Conservation (phyloP, 2,113 vertebrate genomes). For the Perca flavescens region DNA sequence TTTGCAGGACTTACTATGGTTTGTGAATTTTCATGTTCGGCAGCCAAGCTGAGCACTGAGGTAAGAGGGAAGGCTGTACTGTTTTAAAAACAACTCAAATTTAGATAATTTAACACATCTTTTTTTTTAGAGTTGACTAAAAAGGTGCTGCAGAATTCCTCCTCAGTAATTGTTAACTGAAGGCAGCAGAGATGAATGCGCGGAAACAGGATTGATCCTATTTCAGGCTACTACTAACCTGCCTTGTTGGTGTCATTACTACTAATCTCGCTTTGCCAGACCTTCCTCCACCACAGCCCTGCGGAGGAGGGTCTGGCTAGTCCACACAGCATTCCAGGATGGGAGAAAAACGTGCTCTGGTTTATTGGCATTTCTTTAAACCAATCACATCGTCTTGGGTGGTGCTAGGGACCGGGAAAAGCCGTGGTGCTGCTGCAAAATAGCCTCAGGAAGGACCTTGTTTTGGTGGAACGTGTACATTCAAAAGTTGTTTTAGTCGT, state of each 20-base stretch:
- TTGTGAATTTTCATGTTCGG: constrained; percentile 57
- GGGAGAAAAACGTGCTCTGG: too few species aligned
- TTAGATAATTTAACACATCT: constrained; percentile 26
- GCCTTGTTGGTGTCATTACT: constrained; percentile 9
- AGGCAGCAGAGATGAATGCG: constrained; percentile 2
- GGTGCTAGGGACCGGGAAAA: too few species aligned
- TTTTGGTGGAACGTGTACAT: too few species aligned
- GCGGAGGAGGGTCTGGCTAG: too few species aligned
- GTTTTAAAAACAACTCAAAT: neutral
- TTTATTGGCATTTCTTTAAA: too few species aligned
- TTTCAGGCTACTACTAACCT: constrained; percentile 29
- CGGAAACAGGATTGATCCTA: constrained; percentile 19
- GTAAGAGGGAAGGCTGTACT: constrained; percentile 41
- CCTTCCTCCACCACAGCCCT: too few species aligned
- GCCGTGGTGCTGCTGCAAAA: too few species aligned
- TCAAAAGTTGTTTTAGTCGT: too few species aligned
- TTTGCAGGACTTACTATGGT: constrained; percentile 57
- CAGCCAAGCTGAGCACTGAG: constrained; percentile 47
- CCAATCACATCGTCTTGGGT: too few species aligned
- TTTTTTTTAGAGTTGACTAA: constrained; percentile 23
- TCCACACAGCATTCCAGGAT: too few species aligned
- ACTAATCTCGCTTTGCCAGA: neutral
- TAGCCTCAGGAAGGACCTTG: too few species aligned
- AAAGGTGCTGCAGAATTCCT: neutral
- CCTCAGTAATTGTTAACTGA: neutral